Percentiles rank a stretch among this genome's conserved stretches.
phyloP scores from a whole-genome alignment of 1,140 invertebrate species.

The Camponotus floridanus region DNA sequence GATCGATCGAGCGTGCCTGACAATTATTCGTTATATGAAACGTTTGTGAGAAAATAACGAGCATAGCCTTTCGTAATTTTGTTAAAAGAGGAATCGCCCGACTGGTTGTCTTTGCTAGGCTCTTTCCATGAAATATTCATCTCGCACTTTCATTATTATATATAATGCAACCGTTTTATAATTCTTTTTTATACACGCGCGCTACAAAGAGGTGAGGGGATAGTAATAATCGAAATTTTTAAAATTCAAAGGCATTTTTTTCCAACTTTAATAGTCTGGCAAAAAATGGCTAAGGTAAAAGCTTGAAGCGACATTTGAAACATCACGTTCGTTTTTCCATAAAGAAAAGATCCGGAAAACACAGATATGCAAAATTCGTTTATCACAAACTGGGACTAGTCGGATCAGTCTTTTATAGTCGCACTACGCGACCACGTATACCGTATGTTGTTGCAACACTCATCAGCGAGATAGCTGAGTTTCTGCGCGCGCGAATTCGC shows the following conservation, averaged over 20 bases:
- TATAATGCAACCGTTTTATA: not conserved
- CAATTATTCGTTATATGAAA: slow-evolving; percentile 24
- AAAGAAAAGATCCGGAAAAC: slow-evolving; percentile 1
- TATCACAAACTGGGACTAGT: not conserved
- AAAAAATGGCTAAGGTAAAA: slow-evolving; percentile 8
- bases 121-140: slow-evolving; percentile 23
- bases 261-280: not conserved
- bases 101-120: not conserved
- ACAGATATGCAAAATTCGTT: slow-evolving; percentile 41
- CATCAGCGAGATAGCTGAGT: slow-evolving; percentile 36
- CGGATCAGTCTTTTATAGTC: slow-evolving; percentile 17
- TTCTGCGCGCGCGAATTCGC: slow-evolving; percentile 45
- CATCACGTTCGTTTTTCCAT: slow-evolving; percentile 35
- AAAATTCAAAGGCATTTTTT: not conserved
- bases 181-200: not conserved
- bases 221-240: not conserved
- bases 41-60: slow-evolving; percentile 31
- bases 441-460: slow-evolving; percentile 39
- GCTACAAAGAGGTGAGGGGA: too few relatives aligned
- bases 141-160: not conserved
- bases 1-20: slow-evolving; percentile 13
- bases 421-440: slow-evolving; percentile 8
- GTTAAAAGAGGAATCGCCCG: not conserved
- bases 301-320: not conserved
- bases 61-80: not conserved